phyloP scores from a whole-genome alignment of 2,888 invertebrate species.

The Ischnura elegans region DNA sequence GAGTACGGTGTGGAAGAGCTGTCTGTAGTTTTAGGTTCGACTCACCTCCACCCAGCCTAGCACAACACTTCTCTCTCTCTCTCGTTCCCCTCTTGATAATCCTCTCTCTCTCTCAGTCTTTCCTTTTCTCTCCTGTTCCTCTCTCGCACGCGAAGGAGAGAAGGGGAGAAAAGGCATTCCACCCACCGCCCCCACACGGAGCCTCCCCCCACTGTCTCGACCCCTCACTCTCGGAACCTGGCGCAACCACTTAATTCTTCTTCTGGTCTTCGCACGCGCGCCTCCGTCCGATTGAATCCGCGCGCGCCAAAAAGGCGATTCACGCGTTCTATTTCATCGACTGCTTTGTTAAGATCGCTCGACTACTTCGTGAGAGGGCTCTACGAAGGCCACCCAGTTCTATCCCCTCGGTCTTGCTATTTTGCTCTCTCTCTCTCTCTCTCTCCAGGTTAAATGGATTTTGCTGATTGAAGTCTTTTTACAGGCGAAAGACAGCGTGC shows the following conservation, averaged over 20 bases:
- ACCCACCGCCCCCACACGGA: not conserved
- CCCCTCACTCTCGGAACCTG: not conserved
- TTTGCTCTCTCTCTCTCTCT: no score
- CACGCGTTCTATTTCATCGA: no score
- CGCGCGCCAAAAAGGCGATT: no score
- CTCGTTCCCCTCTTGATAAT: not conserved
- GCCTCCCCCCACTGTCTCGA: not conserved
- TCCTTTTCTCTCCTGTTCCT: not conserved
- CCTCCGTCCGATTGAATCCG: no score
- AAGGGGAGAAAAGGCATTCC: not conserved
- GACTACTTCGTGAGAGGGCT: no score
- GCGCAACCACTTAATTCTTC: not conserved
- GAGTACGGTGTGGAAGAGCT: not conserved
- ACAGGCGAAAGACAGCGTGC: no score
- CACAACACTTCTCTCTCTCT: slow-evolving; percentile 4
- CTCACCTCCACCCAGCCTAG: not conserved
- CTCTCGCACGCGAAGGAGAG: not conserved
- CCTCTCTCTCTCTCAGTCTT: not conserved
- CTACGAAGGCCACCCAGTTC: no score
- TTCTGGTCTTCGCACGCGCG: not conserved
- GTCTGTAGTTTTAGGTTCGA: no score
- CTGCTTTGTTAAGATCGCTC: no score
- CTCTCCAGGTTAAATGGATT: no score
- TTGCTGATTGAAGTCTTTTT: no score
- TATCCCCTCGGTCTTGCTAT: no score